A percentile compares a stretch with the other conserved stretches of the same genome.
phyloP scores from a whole-genome alignment of 1,140 invertebrate species.

The Heterodera carotae region DNA sequence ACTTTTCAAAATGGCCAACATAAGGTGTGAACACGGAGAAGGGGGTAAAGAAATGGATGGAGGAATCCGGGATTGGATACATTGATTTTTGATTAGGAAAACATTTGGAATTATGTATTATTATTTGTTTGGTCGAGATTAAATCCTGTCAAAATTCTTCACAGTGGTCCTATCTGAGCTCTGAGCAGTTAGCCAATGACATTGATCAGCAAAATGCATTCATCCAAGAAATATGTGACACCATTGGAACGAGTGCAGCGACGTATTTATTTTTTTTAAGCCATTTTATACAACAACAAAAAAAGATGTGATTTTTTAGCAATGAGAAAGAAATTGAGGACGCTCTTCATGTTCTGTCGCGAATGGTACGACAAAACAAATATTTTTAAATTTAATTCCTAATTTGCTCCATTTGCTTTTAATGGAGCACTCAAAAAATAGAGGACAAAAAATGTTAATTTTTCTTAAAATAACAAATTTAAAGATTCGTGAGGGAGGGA shows the following conservation, averaged over 20 bases:
- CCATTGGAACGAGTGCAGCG: constrained; percentile 9
- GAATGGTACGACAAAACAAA: constrained; percentile 37
- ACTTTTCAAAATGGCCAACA: constrained; percentile 22
- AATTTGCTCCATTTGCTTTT: no score
- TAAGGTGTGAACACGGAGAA: constrained; percentile 7
- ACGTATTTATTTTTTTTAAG: background rate
- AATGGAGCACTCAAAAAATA: no score
- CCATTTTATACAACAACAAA: no score
- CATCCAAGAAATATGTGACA: constrained; percentile 35
- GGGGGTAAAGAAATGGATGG: no score
- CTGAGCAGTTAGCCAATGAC: constrained; percentile 29
- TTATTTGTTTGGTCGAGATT: no score
- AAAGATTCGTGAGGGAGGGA: constrained; percentile 67
- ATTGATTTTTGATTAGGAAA: no score
- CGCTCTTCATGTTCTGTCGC: constrained; percentile 34
- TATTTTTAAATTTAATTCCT: constrained; percentile 59
- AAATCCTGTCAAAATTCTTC: background rate
- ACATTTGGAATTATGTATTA: no score
- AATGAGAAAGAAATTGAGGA: constrained; percentile 47
- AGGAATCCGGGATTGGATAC: no score
- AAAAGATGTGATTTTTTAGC: constrained; percentile 14
- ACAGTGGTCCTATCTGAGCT: constrained; percentile 30
- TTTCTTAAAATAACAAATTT: no score
- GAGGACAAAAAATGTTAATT: no score
- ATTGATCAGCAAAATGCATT: constrained; percentile 27